Evolutionary conservation across 2,113 vertebrate species (phyloP), one percentile per base, ranked within the genome.

Genomic region (Triplophysa rosa): DNA sequence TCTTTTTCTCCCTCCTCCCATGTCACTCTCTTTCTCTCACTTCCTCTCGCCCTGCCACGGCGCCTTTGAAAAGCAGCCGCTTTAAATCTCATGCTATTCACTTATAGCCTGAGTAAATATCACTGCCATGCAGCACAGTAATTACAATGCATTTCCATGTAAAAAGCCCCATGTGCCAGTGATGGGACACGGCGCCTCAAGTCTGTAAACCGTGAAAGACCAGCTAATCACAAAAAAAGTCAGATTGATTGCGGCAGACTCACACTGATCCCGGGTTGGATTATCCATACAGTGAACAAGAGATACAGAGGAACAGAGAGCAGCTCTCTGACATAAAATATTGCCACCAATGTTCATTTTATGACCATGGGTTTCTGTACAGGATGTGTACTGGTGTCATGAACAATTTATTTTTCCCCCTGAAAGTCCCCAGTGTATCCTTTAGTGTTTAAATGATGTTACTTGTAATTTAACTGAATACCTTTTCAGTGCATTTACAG

Each of bases 21-120:
- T 62, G 26, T 40, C 66, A 40, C 72, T 16, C 58, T 62, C 19
- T 65, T 40, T 59, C 33, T 67, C 33, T 62, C 52, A 72, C 54
- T 64, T 59, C 67, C 21, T 73, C 76, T 64, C 29, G 13, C 21
- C 58, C 63, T 67, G 47, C 71, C 66, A 21, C 65, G 40, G 62
- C 40, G 6, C 26, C 65, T 80, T 56, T 73, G 29, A 67, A 59
- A 67, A 56, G 26, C n/a, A 0, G 11, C 49, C 4, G 17, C 66
- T 47, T 73, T 17, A 81, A 84, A 81, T 83, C 81, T 59, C 83
- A 79, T 68, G 81, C 72, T 49, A 76, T 83, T 84, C 84, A 80
- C 63, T 79, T 80, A 84, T 82, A 52, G 74, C 80, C 62, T 69
- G 66, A 84, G 80, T 64, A 82, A 83, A 85, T 81, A 86, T 83